phyloP scores from a whole-genome alignment of 2,888 invertebrate species.

The Eilema griseolum region DNA sequence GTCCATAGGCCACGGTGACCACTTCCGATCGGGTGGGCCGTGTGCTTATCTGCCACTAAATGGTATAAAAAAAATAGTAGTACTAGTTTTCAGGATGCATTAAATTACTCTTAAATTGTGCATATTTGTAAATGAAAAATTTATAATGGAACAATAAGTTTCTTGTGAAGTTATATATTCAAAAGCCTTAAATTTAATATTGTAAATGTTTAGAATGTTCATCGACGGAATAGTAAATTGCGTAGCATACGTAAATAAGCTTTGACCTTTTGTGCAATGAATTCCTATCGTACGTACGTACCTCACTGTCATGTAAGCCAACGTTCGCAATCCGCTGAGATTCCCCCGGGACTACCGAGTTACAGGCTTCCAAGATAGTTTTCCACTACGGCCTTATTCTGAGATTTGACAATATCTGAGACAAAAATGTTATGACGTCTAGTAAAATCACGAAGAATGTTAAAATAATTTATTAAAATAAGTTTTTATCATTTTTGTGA shows the following conservation, averaged over 20 bases:
- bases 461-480: no score
- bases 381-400: conserved; percentile 47
- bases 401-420: conserved; percentile 17
- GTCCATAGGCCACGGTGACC: no score
- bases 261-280: conserved; percentile 44
- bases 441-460: no score
- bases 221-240: conserved; percentile 30
- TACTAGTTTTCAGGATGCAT: not conserved
- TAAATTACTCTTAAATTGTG: not conserved
- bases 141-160: not conserved
- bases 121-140: not conserved
- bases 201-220: conserved; percentile 36
- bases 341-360: conserved; percentile 57
- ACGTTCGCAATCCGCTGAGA: conserved; percentile 50
- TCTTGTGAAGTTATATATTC: not conserved
- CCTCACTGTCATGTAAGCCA: conserved; percentile 52
- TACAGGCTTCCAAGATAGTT: conserved; percentile 44
- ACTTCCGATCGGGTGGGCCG: no score
- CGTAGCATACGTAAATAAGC: conserved; percentile 37
- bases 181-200: conserved; percentile 3
- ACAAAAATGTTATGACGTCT: not conserved
- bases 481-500: no score
- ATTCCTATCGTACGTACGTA: conserved; percentile 45
- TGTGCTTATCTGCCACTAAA: no score
- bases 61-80: no score